phyloP scores from a whole-genome alignment of 1,140 invertebrate species.

The Brachionus rotundiformis region DNA sequence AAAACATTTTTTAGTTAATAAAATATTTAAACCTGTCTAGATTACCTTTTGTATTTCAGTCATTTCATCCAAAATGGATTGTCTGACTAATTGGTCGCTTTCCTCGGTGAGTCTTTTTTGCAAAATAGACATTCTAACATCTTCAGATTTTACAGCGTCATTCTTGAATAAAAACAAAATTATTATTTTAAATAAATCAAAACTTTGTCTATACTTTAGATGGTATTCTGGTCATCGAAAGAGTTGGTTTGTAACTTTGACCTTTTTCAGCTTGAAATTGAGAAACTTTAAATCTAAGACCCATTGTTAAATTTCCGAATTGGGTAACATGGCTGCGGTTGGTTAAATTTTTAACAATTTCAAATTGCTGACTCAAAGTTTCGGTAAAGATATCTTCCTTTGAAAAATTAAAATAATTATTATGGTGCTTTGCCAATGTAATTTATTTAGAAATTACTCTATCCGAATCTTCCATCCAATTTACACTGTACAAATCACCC shows the following conservation, averaged over 20 bases:
- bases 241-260: not conserved
- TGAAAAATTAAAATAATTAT: conserved; percentile 9
- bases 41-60: not conserved
- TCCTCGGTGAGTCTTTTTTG: conserved; percentile 55
- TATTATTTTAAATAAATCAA: conserved; percentile 19
- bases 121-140: conserved; percentile 62
- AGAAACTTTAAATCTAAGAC: not conserved
- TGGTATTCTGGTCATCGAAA: not conserved
- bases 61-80: conserved; percentile 19
- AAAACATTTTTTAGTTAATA: conserved; percentile 1
- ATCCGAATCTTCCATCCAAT: conserved; percentile 72
- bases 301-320: conserved; percentile 66
- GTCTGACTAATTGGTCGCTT: conserved; percentile 15
- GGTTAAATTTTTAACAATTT: conserved; percentile 68
- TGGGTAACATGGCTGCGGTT: conserved; percentile 70
- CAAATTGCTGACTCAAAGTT: conserved; percentile 68
- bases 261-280: conserved; percentile 41
- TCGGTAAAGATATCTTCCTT: conserved; percentile 67
- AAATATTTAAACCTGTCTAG: not conserved
- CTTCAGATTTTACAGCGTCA: conserved; percentile 61
- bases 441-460: conserved; percentile 60
- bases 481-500: conserved; percentile 71
- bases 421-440: not conserved
- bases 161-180: conserved; percentile 53
- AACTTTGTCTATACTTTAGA: not conserved